Percentiles rank a stretch among this genome's conserved stretches.
Conservation (phyloP, 2,888 invertebrate species). For the Scotopteryx bipunctaria region DNA sequence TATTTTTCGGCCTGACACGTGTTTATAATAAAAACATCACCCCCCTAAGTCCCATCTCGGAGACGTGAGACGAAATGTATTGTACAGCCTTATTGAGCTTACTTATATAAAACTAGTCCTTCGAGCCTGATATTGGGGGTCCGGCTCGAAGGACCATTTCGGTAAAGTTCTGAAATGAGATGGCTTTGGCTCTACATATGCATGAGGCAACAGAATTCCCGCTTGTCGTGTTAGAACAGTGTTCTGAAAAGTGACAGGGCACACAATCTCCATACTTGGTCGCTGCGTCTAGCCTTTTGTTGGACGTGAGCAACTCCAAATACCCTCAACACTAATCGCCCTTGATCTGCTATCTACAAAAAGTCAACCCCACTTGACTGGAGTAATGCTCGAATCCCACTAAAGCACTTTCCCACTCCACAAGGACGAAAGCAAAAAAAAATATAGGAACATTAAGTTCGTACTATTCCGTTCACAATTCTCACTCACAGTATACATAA, state of each 20-base stretch:
- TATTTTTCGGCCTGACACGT: conserved; percentile 68
- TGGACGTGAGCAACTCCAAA: too few species aligned
- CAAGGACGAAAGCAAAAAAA: conserved; percentile 33
- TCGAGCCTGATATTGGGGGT: conserved; percentile 14
- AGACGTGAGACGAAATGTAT: conserved; percentile 34
- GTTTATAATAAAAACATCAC: conserved; percentile 80
- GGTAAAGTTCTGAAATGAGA: conserved; percentile 11
- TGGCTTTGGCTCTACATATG: conserved; percentile 6
- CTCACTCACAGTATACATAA: conserved; percentile 60
- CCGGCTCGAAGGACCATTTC: conserved; percentile 20
- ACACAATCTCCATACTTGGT: too few species aligned
- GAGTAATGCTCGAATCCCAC: background rate
- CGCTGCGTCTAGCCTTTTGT: background rate
- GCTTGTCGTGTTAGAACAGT: background rate
- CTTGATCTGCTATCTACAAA: conserved; percentile 4
- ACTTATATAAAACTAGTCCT: conserved; percentile 12
- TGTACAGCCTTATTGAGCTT: conserved; percentile 16
- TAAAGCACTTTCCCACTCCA: conserved; percentile 29
- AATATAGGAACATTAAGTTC: conserved; percentile 68
- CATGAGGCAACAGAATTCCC: too few species aligned
- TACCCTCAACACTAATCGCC: background rate
- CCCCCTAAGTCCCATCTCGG: conserved; percentile 43
- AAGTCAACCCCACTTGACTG: conserved; percentile 5
- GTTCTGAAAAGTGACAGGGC: background rate
- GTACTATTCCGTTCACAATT: conserved; percentile 51